phyloP scores from a whole-genome alignment of 2,797 vertebrate species.

The Leptatherina wallacei region DNA sequence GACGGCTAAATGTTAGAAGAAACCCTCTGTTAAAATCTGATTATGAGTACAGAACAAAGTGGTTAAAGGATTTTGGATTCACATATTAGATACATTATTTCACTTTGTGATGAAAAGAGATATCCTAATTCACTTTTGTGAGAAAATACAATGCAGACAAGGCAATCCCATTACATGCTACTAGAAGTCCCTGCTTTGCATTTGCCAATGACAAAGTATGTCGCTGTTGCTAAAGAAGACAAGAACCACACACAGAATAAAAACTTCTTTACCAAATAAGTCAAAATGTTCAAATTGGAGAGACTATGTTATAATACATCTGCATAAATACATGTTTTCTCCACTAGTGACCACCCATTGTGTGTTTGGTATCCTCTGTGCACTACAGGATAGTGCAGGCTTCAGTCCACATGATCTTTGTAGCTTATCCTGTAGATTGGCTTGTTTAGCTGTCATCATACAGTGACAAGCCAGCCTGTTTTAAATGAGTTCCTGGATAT shows the following conservation, averaged over 20 bases:
- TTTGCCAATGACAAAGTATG: constrained; percentile 66
- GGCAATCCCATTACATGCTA: constrained; percentile 71
- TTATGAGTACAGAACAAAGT: constrained; percentile 75
- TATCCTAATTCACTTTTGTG: constrained; percentile 74
- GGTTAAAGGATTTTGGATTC: constrained; percentile 73
- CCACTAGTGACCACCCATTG: constrained; percentile 24
- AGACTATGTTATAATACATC: constrained; percentile 15
- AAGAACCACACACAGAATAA: constrained; percentile 32
- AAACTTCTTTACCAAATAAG: constrained; percentile 26
- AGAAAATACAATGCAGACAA: constrained; percentile 65
- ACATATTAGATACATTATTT: constrained; percentile 71
- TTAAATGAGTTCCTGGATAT: constrained; percentile 82
- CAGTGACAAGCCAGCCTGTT: constrained; percentile 76
- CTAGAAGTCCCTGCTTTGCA: constrained; percentile 65
- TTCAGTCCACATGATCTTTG: constrained; percentile 45
- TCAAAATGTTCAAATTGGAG: constrained; percentile 10
- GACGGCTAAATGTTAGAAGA: constrained; percentile 71
- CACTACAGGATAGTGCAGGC: constrained; percentile 30
- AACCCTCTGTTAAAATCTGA: constrained; percentile 77
- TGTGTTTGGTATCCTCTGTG: constrained; percentile 36
- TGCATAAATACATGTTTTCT: constrained; percentile 41
- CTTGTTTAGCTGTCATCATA: constrained; percentile 81
- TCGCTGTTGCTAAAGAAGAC: constrained; percentile 37
- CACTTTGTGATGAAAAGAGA: constrained; percentile 70
- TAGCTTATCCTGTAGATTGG: constrained; percentile 67